Evolutionary conservation across 2,113 vertebrate species (phyloP).

Genomic region (Cyanoliseus patagonus): DNA sequence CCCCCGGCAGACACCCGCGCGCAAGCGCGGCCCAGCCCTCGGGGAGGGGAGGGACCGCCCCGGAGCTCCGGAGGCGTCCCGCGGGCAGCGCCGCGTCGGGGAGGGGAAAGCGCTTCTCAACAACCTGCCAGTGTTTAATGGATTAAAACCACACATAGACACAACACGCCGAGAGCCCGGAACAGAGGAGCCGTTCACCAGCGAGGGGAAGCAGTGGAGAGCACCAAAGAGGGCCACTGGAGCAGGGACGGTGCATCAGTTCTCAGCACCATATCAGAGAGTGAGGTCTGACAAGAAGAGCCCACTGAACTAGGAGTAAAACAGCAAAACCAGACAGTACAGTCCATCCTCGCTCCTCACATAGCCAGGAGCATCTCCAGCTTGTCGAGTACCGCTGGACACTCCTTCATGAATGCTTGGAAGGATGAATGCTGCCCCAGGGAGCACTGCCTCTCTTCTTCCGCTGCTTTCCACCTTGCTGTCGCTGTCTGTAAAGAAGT

Average conservation of each 20-base stretch:
- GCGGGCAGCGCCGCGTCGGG: neutral
- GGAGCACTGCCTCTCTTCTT: constrained; percentile 32
- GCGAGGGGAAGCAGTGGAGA: neutral
- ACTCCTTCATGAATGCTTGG: constrained; percentile 40
- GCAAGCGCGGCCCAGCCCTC: neutral
- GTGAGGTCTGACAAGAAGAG: neutral
- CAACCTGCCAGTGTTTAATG: neutral
- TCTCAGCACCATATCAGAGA: accelerated
- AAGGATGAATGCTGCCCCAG: constrained; percentile 59
- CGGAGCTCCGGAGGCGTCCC: neutral
- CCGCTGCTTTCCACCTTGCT: constrained; percentile 53
- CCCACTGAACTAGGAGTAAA: neutral
- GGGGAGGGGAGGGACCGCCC: neutral
- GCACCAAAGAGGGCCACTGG: neutral
- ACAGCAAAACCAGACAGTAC: neutral
- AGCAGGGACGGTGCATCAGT: neutral
- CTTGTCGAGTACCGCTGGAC: neutral
- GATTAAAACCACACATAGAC: accelerated
- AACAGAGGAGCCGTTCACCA: neutral
- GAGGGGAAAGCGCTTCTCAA: neutral
- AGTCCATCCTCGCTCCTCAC: constrained; percentile 8
- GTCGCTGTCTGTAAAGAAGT: constrained; percentile 49
- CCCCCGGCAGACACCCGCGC: accelerated
- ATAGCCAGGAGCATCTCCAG: constrained; percentile 58
- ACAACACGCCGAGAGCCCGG: neutral